phyloP scores from a whole-genome alignment of 2,113 vertebrate genomes.

The Neogale vison region DNA sequence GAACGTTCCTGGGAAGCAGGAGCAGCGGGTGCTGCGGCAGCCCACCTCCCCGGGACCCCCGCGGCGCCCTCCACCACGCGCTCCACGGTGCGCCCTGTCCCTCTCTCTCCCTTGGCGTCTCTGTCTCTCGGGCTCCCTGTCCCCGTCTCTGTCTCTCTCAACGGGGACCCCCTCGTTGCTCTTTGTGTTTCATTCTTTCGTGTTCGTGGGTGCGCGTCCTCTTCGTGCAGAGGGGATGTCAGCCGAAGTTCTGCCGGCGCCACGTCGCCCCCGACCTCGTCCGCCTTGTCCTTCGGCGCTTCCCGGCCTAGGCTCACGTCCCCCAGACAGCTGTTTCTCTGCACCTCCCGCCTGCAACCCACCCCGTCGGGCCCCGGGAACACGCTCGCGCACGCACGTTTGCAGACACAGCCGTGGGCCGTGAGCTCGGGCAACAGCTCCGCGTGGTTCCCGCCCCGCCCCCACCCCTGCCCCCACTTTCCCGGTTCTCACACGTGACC shows the following conservation, averaged over 20 bases:
- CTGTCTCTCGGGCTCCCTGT: neutral
- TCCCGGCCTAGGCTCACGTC: neutral
- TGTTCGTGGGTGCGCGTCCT: neutral
- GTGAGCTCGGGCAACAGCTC: neutral
- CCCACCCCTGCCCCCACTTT: neutral
- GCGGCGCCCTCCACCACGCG: neutral
- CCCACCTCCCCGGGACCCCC: neutral
- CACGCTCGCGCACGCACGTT: accelerated
- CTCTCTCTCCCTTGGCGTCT: neutral
- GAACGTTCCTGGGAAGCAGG: neutral
- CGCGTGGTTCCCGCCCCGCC: neutral
- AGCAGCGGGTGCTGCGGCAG: neutral
- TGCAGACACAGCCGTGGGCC: neutral
- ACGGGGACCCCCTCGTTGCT: neutral
- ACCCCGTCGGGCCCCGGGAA: neutral
- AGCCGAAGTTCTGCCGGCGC: neutral
- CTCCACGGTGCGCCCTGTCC: neutral
- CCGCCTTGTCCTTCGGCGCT: neutral
- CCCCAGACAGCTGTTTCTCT: neutral
- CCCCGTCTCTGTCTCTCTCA: neutral
- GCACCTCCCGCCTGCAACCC: neutral
- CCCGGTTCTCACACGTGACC: neutral
- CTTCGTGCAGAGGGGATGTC: neutral
- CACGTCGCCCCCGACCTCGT: neutral
- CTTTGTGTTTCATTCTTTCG: neutral